Base-by-base conservation (phyloP, 2,888 invertebrate genomes). In the Drosophila ustulata region DNA sequence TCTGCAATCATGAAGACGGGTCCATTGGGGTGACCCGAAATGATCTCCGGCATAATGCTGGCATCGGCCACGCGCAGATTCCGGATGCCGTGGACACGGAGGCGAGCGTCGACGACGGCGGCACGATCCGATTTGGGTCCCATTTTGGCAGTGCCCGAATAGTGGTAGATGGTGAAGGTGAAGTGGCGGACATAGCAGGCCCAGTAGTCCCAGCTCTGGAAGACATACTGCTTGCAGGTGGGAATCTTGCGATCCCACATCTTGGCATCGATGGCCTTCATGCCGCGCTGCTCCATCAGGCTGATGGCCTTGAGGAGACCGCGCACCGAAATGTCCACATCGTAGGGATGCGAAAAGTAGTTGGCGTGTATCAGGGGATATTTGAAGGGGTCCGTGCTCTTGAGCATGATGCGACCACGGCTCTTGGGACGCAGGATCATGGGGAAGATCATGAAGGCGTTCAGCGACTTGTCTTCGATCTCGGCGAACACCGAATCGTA, bases 351-450 rank as follows among this genome's bases (percentile, higher is more conserved):
- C 7, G 94, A 93, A 61, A 95, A 93, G 89, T 96, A 96, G 82
- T 96, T 96, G 2, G 96, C 94, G 74, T 94, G 94, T 65, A 96
- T 93, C 45, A 93, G 90, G 0, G 96, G 96, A 80, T 94, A 93
- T 25, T 94, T 94, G 23, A 93, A 93, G 0, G 96, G 96, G 90
- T 96, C 94, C 0, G 89, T 93, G 53, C 94, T 93, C 81, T 93
- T 94, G 11, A 97, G 92, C 83, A 94, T 94, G 13, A 97, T 90
- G 62, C 93, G 92, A 1, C 96, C 96, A n/a, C 94, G 93, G 32
- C 95, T 95, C 82, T 94, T 94, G 0, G 96, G 95, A 52, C 95
- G 93, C 92, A 96, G 82, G 2, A 95, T 90, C 93, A 95, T 94
- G 2, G 95, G 94, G 57, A 94, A 94, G 51, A 94, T 93, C 88